phyloP scores from a whole-genome alignment of 2,797 vertebrate species.

The Nyctalus aviator region DNA sequence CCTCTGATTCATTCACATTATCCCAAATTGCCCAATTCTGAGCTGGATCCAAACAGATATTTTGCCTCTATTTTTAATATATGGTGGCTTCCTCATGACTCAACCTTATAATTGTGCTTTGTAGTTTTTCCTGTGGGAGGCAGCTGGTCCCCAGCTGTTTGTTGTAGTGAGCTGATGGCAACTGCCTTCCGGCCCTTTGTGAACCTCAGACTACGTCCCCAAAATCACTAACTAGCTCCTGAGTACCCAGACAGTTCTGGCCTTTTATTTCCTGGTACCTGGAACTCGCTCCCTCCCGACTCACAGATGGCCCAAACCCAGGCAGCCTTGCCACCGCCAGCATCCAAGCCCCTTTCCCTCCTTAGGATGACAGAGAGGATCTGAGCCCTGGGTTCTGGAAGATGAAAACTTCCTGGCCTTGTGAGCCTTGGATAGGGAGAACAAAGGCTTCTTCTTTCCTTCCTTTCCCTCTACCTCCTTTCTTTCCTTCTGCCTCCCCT shows the following conservation, averaged over 20 bases:
- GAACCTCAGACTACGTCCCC: not conserved
- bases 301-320: too few species aligned
- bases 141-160: constrained; percentile 59
- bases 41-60: too few species aligned
- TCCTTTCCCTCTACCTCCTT: not conserved
- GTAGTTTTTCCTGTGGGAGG: not conserved
- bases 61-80: not conserved
- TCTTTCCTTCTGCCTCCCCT: not conserved
- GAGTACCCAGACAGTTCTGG: not conserved
- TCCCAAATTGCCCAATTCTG: not conserved
- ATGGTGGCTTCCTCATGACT: not conserved
- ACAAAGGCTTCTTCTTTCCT: not conserved
- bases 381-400: not conserved
- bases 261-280: not conserved
- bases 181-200: not conserved
- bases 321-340: not conserved
- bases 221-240: not conserved
- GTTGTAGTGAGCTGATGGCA: not conserved
- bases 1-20: too few species aligned
- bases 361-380: not conserved
- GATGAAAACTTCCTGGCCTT: not conserved
- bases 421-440: fast-evolving
- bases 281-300: not conserved
- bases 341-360: not conserved
- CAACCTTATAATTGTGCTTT: not conserved